Evolutionary conservation across 2,888 invertebrate species (phyloP).

Genomic region (Encarsia formosa): DNA sequence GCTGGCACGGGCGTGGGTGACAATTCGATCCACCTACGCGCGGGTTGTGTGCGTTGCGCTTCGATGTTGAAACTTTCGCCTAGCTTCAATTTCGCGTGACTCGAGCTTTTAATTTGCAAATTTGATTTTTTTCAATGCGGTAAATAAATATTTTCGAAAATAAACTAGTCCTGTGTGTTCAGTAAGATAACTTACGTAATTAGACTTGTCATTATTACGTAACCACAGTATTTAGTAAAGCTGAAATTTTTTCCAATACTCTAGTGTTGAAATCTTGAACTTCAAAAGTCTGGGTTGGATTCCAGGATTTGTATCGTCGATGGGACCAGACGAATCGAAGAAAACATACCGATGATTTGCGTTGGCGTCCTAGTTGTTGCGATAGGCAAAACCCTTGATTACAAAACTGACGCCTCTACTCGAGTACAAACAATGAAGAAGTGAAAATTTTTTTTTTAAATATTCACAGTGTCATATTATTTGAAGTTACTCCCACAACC

Average conservation of each 20-base stretch:
- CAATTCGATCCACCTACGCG: constrained; percentile 42
- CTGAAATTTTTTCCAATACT: too few relatives aligned
- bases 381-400: constrained; percentile 36
- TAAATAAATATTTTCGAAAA: too few relatives aligned
- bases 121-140: too few relatives aligned
- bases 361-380: constrained; percentile 40
- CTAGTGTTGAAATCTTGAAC: too few relatives aligned
- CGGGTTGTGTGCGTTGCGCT: constrained; percentile 18
- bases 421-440: neutral
- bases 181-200: too few relatives aligned
- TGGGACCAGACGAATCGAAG: neutral
- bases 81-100: constrained; percentile 2
- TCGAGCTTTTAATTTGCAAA: too few relatives aligned
- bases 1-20: constrained; percentile 42
- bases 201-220: too few relatives aligned
- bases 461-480: too few relatives aligned
- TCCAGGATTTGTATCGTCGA: constrained; percentile 9
- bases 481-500: too few relatives aligned
- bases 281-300: too few relatives aligned
- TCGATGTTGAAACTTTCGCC: constrained; percentile 4
- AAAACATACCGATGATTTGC: constrained; percentile 24
- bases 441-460: neutral
- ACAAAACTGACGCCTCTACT: constrained; percentile 32
- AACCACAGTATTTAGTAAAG: too few relatives aligned
- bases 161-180: too few relatives aligned